phyloP scores from a whole-genome alignment of 2,888 invertebrate species.

The Proisotoma minuta region DNA sequence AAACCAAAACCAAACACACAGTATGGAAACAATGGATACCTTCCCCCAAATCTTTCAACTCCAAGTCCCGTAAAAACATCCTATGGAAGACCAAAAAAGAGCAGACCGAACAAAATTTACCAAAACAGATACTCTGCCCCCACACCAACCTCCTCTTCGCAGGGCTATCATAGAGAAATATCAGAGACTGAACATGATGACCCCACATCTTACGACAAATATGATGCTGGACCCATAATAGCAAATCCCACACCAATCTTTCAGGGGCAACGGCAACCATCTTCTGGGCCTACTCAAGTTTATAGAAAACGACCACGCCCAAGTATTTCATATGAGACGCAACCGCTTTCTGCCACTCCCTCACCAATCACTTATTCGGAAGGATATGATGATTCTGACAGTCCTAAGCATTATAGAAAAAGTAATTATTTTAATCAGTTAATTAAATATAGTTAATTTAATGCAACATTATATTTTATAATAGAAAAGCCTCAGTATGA shows the following conservation, averaged over 20 bases:
- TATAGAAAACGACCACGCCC: neutral
- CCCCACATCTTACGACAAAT: neutral
- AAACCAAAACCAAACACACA: neutral
- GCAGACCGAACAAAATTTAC: conserved; percentile 3
- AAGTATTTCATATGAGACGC: neutral
- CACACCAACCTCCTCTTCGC: neutral
- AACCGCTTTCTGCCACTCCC: neutral
- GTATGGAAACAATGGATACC: neutral
- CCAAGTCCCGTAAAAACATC: neutral
- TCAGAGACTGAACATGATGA: neutral
- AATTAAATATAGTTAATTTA: no score
- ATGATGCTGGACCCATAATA: neutral
- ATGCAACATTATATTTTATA: no score
- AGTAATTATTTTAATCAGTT: no score
- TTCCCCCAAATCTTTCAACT: neutral
- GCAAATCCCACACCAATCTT: neutral
- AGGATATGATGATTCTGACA: no score
- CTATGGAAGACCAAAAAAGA: no score
- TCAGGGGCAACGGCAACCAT: neutral
- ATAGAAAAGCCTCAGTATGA: no score
- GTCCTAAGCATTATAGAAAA: no score
- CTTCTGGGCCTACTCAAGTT: no score
- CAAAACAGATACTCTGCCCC: neutral
- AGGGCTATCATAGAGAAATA: neutral
- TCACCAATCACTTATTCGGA: conserved; percentile 11